These are phyloP conservation scores for Corythornis cristatus DNA, from an alignment of 2,113 vertebrate genomes.

Conservation along the genomic window DNA sequence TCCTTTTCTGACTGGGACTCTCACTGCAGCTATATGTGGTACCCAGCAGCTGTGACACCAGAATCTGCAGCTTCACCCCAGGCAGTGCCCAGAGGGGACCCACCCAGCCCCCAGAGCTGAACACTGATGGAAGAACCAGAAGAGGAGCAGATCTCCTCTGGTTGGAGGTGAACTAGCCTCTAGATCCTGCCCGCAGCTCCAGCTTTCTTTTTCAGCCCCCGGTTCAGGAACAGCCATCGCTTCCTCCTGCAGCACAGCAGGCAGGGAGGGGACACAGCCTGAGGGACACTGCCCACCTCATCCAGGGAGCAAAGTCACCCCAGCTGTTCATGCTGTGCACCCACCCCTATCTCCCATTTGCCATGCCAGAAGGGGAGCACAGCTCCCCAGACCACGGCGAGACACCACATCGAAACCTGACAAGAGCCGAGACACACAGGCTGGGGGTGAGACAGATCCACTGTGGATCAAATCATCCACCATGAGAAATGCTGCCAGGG, in stretches of 20 bases:
- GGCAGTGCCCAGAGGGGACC: not conserved
- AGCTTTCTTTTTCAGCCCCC: not conserved
- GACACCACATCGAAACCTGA: not conserved
- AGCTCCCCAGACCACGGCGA: not conserved
- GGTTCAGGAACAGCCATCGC: accelerated
- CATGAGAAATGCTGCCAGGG: not conserved
- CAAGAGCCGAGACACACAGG: not conserved
- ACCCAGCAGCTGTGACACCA: not conserved
- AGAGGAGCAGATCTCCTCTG: not conserved
- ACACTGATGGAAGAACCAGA: not conserved
- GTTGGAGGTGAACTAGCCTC: not conserved
- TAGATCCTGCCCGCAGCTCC: not conserved
- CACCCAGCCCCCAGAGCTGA: not conserved
- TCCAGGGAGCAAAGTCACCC: not conserved
- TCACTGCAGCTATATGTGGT: not conserved
- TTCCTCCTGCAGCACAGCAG: not conserved
- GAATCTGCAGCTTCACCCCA: not conserved
- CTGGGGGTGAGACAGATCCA: not conserved
- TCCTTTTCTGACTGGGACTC: not conserved
- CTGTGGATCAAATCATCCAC: not conserved
- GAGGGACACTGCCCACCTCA: not conserved
- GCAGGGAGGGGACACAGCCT: not conserved
- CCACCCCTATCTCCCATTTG: not conserved
- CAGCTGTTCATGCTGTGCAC: not conserved
- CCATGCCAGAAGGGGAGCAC: not conserved